A percentile compares a stretch with the other conserved stretches of the same genome.
These are phyloP conservation scores for Portevinia maculata DNA, from an alignment of 2,888 invertebrate genomes.

Conservation along the genomic window DNA sequence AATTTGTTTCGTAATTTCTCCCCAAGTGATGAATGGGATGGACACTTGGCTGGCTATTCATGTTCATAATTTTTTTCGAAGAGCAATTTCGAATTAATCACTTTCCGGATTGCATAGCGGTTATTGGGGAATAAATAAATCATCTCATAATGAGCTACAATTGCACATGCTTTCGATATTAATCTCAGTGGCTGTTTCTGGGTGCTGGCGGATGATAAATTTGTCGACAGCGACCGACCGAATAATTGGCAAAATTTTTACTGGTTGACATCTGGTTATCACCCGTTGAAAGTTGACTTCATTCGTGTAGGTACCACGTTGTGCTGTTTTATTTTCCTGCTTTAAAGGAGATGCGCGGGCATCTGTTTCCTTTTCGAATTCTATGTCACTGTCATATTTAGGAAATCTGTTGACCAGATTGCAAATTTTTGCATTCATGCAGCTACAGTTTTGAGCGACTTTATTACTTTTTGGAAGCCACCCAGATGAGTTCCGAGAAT, in stretches of 20 bases:
- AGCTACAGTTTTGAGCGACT: constrained; percentile 10
- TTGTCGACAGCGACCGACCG: constrained; percentile 50
- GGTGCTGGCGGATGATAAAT: constrained; percentile 34
- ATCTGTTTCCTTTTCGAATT: constrained; percentile 46
- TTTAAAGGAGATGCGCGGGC: neutral
- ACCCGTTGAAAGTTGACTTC: constrained; percentile 62
- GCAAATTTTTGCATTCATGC: constrained; percentile 52
- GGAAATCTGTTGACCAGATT: constrained; percentile 71
- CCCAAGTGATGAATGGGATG: neutral
- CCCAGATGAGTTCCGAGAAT: constrained; percentile 66
- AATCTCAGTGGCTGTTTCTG: constrained; percentile 24
- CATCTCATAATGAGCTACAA: constrained; percentile 25
- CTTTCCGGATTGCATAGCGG: constrained; percentile 36
- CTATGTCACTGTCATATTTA: constrained; percentile 61
- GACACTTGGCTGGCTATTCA: too few relatives aligned
- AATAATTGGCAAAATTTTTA: constrained; percentile 67
- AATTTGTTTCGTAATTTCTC: constrained; percentile 53
- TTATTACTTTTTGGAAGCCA: constrained; percentile 49
- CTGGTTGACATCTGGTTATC: constrained; percentile 71
- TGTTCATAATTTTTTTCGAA: too few relatives aligned
- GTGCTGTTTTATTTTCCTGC: neutral
- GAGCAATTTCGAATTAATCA: constrained; percentile 44
- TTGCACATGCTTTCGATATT: constrained; percentile 54
- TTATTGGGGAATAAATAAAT: constrained; percentile 49
- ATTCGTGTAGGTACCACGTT: constrained; percentile 4